Evolutionary conservation across 2,888 invertebrate genomes (phyloP), one percentile per base, ranked within the genome.

Genomic region (Aleiodes testaceus): DNA sequence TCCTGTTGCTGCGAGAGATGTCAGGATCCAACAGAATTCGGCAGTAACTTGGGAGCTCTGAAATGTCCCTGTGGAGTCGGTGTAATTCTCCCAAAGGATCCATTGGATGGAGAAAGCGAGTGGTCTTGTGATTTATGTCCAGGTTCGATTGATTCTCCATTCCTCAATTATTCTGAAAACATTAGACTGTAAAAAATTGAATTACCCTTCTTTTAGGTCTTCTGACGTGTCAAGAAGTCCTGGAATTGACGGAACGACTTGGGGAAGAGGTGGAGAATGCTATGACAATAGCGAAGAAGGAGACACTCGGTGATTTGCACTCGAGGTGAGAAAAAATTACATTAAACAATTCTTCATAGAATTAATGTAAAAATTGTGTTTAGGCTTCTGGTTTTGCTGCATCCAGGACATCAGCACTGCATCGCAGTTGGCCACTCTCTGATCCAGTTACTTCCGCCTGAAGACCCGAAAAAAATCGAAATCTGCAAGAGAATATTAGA

Each of bases 391-490:
- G 78, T 82, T 12, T 75, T 96, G 78, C 88, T 96, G 69, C 96
- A 96, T 88, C 93, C 93, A 0, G 92, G 95, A 82, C 96, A 96
- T 87, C 96, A 95, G 84, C 94, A 95, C 79, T 89, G 94, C 76
- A 95, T 94, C 80, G 92, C 94, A 0, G 90, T 95, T 7, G 94
- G 94, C 79, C 96, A 96, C 87, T 93, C 95, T 0, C 87, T 96
- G 36, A 89, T 96, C 66, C 96, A 96, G 83, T 85, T 96, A 59
- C 87, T 90, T 63, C 88, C 92, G 47, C 89, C 90, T 2, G 90
- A 90, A 66, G 91, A 92, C 63, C 89, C 91, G 66, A 85, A 93
- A 66, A 89, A 96, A 86, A 88, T 91, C 1, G 89, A 90, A 74
- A 91, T 94, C 87, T 94, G 94, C 76, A 89, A 90, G 69, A 92